These are phyloP conservation scores for Cassiopea xamachana DNA, from an alignment of 30 jellyfish, hydroid and myxozoan genomes.

Conservation along the genomic window DNA sequence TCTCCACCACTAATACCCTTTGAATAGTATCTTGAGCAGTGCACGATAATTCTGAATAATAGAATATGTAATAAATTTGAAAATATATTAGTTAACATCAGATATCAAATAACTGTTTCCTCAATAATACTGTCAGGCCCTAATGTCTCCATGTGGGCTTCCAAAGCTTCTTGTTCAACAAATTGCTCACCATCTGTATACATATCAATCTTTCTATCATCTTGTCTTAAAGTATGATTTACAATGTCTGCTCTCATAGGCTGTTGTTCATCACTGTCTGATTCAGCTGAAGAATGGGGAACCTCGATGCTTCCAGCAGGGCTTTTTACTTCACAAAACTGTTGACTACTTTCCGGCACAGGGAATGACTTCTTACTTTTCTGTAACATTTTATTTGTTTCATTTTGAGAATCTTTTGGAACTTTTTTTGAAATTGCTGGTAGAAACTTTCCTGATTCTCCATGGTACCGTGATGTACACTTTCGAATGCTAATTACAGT, in stretches of 20 bases:
- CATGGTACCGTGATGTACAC: slow-evolving; percentile 27
- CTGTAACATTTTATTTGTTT: background rate
- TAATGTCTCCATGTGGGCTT: background rate
- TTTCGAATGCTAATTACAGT: slow-evolving; percentile 55
- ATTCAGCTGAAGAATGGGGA: slow-evolving; percentile 3
- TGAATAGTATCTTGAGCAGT: too few relatives aligned
- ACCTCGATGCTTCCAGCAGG: slow-evolving; percentile 61
- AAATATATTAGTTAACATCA: background rate
- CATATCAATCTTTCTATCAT: slow-evolving; percentile 45
- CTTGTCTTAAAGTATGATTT: slow-evolving; percentile 37
- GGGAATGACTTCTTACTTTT: slow-evolving; percentile 30
- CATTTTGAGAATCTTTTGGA: background rate
- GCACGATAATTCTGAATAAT: background rate
- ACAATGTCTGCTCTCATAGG: slow-evolving; percentile 63
- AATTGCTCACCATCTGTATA: slow-evolving; percentile 32
- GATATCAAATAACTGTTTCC: background rate
- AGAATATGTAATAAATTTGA: background rate
- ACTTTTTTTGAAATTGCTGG: slow-evolving; percentile 40
- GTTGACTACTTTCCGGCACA: slow-evolving; percentile 1
- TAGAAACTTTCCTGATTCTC: slow-evolving; percentile 22
- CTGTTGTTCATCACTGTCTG: slow-evolving; percentile 32
- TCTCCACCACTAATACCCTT: too few relatives aligned
- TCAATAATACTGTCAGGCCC: background rate
- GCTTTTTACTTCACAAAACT: slow-evolving; percentile 32
- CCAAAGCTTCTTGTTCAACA: background rate